Evolutionary conservation across 2,888 invertebrate genomes (phyloP).

Genomic region (Drosophila flavopinicola): DNA sequence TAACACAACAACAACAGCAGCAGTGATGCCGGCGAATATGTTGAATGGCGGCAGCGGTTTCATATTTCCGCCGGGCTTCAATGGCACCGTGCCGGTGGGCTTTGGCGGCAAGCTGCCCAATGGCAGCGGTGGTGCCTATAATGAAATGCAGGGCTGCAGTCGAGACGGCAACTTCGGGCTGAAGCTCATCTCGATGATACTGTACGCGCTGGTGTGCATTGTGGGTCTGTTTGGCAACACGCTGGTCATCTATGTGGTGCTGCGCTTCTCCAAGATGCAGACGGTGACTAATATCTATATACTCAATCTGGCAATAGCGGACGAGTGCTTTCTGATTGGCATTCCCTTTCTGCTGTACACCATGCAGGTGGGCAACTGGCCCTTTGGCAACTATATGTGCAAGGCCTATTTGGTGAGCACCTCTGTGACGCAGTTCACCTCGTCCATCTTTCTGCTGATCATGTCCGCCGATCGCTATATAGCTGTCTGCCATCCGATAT

Average conservation of each 20-base stretch:
- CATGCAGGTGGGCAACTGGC: constrained; percentile 90
- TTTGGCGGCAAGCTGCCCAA: constrained; percentile 31
- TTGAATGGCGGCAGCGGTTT: constrained; percentile 11
- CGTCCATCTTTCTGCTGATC: constrained; percentile 94
- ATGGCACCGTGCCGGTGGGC: constrained; percentile 45
- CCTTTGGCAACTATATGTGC: constrained; percentile 94
- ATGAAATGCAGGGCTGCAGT: constrained; percentile 82
- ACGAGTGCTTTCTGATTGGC: constrained; percentile 95
- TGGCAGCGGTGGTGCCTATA: constrained; percentile 43
- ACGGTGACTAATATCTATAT: constrained; percentile 98
- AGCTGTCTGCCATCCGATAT: constrained; percentile 96
- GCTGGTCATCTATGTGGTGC: constrained; percentile 94
- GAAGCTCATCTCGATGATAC: constrained; percentile 88
- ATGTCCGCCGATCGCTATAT: constrained; percentile 97
- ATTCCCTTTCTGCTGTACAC: constrained; percentile 95
- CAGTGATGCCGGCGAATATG: constrained; percentile 56
- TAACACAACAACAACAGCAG: constrained; percentile 25
- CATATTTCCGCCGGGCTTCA: constrained; percentile 40
- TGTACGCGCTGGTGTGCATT: constrained; percentile 93
- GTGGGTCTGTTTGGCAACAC: constrained; percentile 95
- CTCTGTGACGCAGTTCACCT: constrained; percentile 96
- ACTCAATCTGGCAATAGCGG: constrained; percentile 96
- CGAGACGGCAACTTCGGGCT: constrained; percentile 86
- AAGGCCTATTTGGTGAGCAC: constrained; percentile 96
- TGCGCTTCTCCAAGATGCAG: constrained; percentile 97